These are phyloP conservation scores for Heliconius eleuchia DNA, from an alignment of 1,140 invertebrate species.

Conservation along the genomic window DNA sequence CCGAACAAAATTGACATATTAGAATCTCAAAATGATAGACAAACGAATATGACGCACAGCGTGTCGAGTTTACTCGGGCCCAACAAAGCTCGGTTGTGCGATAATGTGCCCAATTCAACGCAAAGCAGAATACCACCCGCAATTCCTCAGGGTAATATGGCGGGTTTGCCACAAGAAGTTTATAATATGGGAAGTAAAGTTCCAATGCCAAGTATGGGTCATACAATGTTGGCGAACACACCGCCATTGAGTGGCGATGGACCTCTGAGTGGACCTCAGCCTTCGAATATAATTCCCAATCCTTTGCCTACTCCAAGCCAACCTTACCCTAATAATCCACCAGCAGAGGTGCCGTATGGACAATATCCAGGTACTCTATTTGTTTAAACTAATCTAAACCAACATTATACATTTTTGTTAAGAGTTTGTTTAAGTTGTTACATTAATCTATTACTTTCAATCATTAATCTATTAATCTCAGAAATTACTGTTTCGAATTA, in stretches of 20 bases:
- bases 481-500: too few species aligned
- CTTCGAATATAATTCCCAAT: constrained; percentile 39
- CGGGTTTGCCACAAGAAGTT: constrained; percentile 49
- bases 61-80: constrained; percentile 67
- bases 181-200: constrained; percentile 42
- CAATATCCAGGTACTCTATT: constrained; percentile 67
- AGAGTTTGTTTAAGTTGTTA: too few species aligned
- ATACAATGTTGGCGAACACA: constrained; percentile 37
- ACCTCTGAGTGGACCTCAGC: constrained; percentile 32
- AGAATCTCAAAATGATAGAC: constrained; percentile 58
- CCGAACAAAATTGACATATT: constrained; percentile 50
- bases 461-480: too few species aligned
- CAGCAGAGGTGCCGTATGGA: constrained; percentile 56
- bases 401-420: too few species aligned
- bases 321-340: constrained; percentile 46
- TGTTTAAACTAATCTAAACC: background rate
- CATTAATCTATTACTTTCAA: too few species aligned
- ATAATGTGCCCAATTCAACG: constrained; percentile 13
- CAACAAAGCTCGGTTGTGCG: constrained; percentile 45
- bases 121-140: constrained; percentile 5
- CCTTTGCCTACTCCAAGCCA: constrained; percentile 36
- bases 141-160: constrained; percentile 15
- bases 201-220: constrained; percentile 43
- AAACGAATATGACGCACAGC: constrained; percentile 65
- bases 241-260: constrained; percentile 33